Evolutionary conservation across 2,888 invertebrate species (phyloP), one percentile per base, ranked within the genome.

Genomic region (Phyto melanocephala): DNA sequence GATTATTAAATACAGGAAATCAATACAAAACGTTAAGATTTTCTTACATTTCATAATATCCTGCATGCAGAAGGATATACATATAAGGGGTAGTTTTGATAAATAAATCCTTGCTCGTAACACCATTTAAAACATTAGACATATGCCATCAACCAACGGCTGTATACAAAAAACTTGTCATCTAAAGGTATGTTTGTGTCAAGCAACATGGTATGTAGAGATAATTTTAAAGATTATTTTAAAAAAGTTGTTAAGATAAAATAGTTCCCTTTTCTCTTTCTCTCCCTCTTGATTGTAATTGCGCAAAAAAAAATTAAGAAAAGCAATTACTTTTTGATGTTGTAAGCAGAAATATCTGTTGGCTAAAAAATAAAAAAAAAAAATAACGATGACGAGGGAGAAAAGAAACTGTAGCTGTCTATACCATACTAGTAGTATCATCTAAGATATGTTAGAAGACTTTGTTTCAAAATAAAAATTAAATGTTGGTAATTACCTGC

Each of bases 1-100:
- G 83, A 83, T 86, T 86, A 84, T 85, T 85, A 84, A 85, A 85
- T 83, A 81, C 83, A 83, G 86, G 85, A 86, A 83, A 86, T 85
- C 85, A 82, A 70, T 62, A 84, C 68, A 72, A 85, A 80, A 76
- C 62, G 65, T 76, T 65, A 52, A 85, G 79, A 84, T 86, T 65
- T 85, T 84, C 58, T 60, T 45, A 67, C 60, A 74, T 74, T 74
- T 67, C 65, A 81, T 84, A 84, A 86, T 85, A 86, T 86, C 85
- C 85, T 84, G 83, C 74, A 40, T 40, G 42, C 7, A 22, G 22
- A 13, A 13, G 20, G 11, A 22, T 24, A 17, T 15, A 15, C 10
- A 56, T 58, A 17, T 4, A n/a, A 22, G 40, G 70, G 40, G 52
- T 47, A 68, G 42, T 75, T 80, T 80, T 17, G 3, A 24, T 11